phyloP scores from a whole-genome alignment of 2,113 vertebrate species.

The Grus americana region DNA sequence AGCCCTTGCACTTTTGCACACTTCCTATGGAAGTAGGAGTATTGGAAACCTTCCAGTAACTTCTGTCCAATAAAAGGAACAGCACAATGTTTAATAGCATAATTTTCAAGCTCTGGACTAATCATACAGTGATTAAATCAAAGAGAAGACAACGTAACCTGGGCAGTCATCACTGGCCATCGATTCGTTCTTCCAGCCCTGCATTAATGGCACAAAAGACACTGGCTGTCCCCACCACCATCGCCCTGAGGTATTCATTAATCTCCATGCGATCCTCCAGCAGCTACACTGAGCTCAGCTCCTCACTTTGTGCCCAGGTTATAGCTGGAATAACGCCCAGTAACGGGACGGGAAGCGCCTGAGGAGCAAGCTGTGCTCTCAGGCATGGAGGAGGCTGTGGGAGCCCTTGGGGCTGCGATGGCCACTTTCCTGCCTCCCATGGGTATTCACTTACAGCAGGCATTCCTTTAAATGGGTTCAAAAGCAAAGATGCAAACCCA shows the following conservation, averaged over 20 bases:
- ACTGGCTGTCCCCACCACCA: not conserved
- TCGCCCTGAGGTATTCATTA: not conserved
- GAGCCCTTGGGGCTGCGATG: not conserved
- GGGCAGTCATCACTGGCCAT: not conserved
- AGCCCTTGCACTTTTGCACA: not conserved
- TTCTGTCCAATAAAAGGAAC: not conserved
- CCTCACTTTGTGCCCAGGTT: fast-evolving
- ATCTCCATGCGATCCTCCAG: not conserved
- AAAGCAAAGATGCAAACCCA: not conserved
- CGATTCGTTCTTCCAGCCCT: not conserved
- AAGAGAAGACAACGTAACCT: not conserved
- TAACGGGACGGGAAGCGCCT: not conserved
- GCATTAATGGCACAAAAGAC: not conserved
- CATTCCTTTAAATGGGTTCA: not conserved
- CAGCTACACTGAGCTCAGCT: not conserved
- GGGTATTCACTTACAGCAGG: not conserved
- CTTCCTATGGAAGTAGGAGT: not conserved
- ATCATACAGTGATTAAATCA: slow-evolving; percentile 26
- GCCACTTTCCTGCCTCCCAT: not conserved
- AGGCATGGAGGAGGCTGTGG: not conserved
- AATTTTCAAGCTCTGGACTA: not conserved
- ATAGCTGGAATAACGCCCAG: not conserved
- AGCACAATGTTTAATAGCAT: not conserved
- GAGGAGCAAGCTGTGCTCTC: not conserved
- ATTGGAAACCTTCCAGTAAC: not conserved